Base-by-base conservation (phyloP, 2,113 vertebrate species). In the Lagopus muta region DNA sequence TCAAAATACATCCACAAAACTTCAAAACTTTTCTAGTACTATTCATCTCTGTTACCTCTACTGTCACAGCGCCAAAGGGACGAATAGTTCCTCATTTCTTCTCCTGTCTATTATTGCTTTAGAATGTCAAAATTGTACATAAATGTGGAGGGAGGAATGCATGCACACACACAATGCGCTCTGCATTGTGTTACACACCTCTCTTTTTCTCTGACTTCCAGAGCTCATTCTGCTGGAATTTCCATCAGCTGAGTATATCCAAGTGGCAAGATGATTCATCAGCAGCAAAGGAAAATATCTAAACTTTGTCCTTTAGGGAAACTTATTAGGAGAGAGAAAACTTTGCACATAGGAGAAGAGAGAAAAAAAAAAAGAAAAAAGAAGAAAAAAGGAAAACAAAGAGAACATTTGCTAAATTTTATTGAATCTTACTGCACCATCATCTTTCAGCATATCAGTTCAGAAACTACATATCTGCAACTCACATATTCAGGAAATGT, bases 91-190 rank as follows among this genome's bases (percentile, higher is more conserved):
- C 21, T 88, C 4, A 0, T 40, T 90, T 86, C 34, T 25, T 58
- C 13, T 83, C 12, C 24, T 75, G 43, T 58, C 47, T 70, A 42
- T 36, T 62, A 42, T 32, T 76, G 30, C 55, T 88, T 79, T 36
- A 81, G 17, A 69, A 42, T 58, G 25, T 60, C 60, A 87, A 62
- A 77, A 60, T 17, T 81, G 57, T 38, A 48, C 62, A 27, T 10
- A n/a, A 40, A 17, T 43, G 45, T 40, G 45, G n/a, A 66, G 16
- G 22, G 38, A 86, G n/a, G 34, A 42, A 71, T 72, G 28, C 11
- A 25, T 2, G 9, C 32, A 9, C 2, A 8, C 16, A 15, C 18
- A 30, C 0, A 0, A 8, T 27, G 17, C 7, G 3, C 48, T 67
- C 30, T 70, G 25, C 48, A 8, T 80, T 38, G 48, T 0, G 0